Base-by-base conservation (phyloP, 2,797 vertebrate genomes). In the Sciurus vulgaris region DNA sequence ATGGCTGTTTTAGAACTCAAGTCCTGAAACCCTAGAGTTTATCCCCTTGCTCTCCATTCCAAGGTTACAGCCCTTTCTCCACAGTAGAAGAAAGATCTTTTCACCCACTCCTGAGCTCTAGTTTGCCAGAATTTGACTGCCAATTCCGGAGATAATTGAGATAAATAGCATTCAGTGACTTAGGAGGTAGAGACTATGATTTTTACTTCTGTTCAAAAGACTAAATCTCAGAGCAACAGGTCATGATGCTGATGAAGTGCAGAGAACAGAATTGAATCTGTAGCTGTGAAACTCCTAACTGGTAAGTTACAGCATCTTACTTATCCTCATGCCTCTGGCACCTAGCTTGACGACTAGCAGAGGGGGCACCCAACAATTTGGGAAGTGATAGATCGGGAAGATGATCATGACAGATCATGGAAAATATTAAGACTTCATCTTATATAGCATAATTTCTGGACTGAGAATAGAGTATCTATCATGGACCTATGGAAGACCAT, bases 151-250 rank as follows among this genome's bases (percentile, higher is more conserved):
- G 70, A 90, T 35, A 86, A 86, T 79, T 88, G 35, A 69, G 15
- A 67, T n/a, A 86, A 54, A 41, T 24, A 93, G 83, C 28, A 26
- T 30, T 79, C 51, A 18, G 47, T 91, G 83, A 81, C 47, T 35
- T 81, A 74, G 69, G 59, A 86, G 56, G 44, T 70, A 79, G 83
- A 59, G 10, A 69, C 79, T 49, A 28, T 61, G 69, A 12, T 77
- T 88, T 89, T 44, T 93, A 54, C 47, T 28, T 87, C 26, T 90
- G 12, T 81, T 65, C 51, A 56, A 63, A 86, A 96, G 86, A 26
- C 49, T 84, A 76, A 91, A 59, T 18, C 89, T 88, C 30, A 20
- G 79, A 81, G 67, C 69, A 83, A 35, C 41, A 69, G 51, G 47
- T 69, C 65, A 5, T 78, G n/a, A 56, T 81, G 70, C 38, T 63